Evolutionary conservation across 2,888 invertebrate genomes (phyloP), one percentile per base, ranked within the genome.

Genomic region (Cabera pusaria): DNA sequence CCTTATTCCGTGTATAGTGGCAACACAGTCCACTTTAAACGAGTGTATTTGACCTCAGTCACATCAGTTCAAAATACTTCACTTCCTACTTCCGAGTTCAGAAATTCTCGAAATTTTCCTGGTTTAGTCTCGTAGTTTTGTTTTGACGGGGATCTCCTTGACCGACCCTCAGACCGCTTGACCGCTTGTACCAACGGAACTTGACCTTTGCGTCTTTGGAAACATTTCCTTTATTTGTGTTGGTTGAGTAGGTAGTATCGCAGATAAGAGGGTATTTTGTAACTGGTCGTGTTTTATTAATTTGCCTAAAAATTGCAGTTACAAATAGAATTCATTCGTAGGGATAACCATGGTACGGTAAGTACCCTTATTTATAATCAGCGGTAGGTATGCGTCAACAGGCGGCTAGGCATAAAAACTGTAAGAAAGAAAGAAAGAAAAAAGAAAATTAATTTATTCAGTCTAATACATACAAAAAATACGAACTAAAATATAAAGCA

Each of bases 161-260:
- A 78, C 77, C 78, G 59, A 51, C 35, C 56, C 58, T 51, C 57
- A 44, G 54, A 56, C 56, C 44, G 50, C 58, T 57, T 72, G 75
- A 72, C 68, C 66, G 70, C 49, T 65, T 60, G 54, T 51, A 46
- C 69, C 70, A 73, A 62, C 62, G 64, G 59, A 50, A 55, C 55
- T 51, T 69, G 74, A 72, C 78, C 80, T 79, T 75, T 72, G 42
- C 52, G 12, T 12, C 8, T 28, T 28, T 40, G 28, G 34, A 28
- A 57, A 59, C 61, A 65, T 74, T 77, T 78, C 77, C 75, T 74
- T 66, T 77, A 75, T 78, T 76, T 76, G 70, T 62, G 54, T 55
- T 61, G 52, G 37, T 47, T 56, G 51, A 57, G 51, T 46, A 40
- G 31, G 35, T 43, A 40, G 36, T 27, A 44, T 47, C 42, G 31